Percentiles rank a stretch among this genome's conserved stretches.
phyloP scores from a whole-genome alignment of 2,113 vertebrate species.

The Scomber japonicus region DNA sequence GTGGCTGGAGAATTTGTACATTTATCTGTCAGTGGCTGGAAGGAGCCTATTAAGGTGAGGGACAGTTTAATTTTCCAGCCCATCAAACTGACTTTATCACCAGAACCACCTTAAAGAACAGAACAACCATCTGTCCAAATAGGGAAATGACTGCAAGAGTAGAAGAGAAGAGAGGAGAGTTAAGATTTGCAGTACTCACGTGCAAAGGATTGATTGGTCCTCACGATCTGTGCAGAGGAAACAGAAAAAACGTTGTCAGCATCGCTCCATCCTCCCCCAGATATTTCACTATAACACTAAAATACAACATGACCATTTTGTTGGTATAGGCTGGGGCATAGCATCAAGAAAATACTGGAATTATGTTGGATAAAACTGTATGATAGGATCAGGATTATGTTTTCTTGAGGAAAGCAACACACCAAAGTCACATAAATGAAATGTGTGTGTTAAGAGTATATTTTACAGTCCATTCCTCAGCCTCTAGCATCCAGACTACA shows the following conservation, averaged over 20 bases:
- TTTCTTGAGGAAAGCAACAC: neutral
- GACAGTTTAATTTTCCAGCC: conserved; percentile 58
- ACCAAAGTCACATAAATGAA: conserved; percentile 2
- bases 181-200: conserved; percentile 87
- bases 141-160: conserved; percentile 19
- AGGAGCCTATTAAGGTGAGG: neutral
- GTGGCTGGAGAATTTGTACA: too few relatives aligned
- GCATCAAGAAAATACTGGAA: neutral
- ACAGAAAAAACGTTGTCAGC: conserved; percentile 58
- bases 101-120: conserved; percentile 28
- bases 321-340: too few relatives aligned
- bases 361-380: neutral
- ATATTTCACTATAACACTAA: neutral
- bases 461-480: conserved; percentile 12
- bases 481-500: conserved; percentile 8
- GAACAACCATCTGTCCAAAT: neutral
- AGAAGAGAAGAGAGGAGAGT: conserved; percentile 3
- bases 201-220: conserved; percentile 98
- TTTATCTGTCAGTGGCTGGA: too few relatives aligned
- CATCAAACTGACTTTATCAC: conserved; percentile 27
- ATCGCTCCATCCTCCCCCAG: neutral
- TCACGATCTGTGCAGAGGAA: conserved; percentile 90
- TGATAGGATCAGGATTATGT: neutral
- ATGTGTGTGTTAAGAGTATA: neutral
- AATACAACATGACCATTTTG: neutral